Percentiles rank a stretch among this genome's conserved stretches.
Evolutionary conservation across 2,888 invertebrate species (phyloP).

Genomic region (Sarcophaga variegata): DNA sequence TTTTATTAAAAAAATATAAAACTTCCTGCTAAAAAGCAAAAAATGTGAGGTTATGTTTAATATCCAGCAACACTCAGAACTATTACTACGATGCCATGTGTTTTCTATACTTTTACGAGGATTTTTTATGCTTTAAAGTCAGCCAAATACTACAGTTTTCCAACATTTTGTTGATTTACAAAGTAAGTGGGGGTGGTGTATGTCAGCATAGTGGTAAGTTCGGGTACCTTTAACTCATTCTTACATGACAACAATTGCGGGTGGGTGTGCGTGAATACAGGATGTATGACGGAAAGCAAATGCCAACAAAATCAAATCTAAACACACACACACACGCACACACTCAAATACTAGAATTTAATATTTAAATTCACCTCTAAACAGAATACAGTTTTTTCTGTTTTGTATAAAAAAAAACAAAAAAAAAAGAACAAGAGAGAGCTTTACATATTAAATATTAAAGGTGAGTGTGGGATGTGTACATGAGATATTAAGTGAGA

Average conservation of each 20-base stretch:
- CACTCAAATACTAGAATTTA: slow-evolving; percentile 2
- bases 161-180: slow-evolving; percentile 37
- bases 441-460: neutral
- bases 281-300: slow-evolving; percentile 68
- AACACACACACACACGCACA: neutral
- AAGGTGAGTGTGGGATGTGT: neutral
- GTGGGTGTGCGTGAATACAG: slow-evolving; percentile 50
- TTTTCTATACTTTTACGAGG: neutral
- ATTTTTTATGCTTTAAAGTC: slow-evolving; percentile 51
- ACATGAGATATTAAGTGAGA: neutral
- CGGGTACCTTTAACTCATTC: neutral
- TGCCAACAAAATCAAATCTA: slow-evolving; percentile 57
- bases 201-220: neutral
- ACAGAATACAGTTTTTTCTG: neutral
- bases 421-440: neutral
- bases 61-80: slow-evolving; percentile 29
- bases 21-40: slow-evolving; percentile 21
- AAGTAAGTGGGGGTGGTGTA: neutral
- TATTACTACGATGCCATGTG: neutral
- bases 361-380: slow-evolving; percentile 40
- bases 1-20: slow-evolving; percentile 23
- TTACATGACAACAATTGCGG: neutral
- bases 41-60: slow-evolving; percentile 63
- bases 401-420: neutral
- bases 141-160: slow-evolving; percentile 60